Percentiles rank a stretch among this genome's conserved stretches.
These are phyloP conservation scores for Pitta sordida DNA, from an alignment of 2,113 vertebrate species.

Conservation along the genomic window DNA sequence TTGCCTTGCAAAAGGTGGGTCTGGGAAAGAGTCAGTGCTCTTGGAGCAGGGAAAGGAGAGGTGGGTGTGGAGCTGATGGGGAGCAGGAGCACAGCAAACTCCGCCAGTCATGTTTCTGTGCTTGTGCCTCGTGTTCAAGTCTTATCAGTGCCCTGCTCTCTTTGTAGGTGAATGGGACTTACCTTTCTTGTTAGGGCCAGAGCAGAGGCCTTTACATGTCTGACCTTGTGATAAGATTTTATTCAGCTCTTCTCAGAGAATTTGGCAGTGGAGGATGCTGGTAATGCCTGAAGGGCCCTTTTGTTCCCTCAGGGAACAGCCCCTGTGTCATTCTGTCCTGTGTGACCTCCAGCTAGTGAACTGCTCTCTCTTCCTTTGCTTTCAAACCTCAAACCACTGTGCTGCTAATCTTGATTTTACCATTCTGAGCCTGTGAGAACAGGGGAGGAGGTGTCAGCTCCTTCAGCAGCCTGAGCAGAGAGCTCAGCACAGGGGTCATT, in stretches of 20 bases:
- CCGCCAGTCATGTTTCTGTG: neutral
- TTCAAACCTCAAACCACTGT: neutral
- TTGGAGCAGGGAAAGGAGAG: neutral
- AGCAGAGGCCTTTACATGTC: neutral
- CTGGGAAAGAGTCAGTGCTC: neutral
- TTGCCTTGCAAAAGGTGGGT: conserved; percentile 83
- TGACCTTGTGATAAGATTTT: neutral
- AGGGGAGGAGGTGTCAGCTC: neutral
- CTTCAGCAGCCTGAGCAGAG: neutral
- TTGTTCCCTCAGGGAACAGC: neutral
- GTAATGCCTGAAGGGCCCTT: neutral
- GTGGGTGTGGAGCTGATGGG: rapidly evolving
- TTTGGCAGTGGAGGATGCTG: neutral
- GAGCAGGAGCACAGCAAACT: neutral
- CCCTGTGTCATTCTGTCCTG: neutral
- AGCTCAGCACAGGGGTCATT: neutral
- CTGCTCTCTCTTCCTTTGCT: neutral
- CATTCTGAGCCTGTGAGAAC: neutral
- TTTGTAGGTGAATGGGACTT: neutral
- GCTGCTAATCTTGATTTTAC: neutral
- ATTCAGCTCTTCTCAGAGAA: neutral
- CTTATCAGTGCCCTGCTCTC: neutral
- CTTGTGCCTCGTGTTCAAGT: neutral
- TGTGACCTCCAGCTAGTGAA: neutral
- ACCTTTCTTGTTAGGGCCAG: neutral